Percentiles rank a stretch among this genome's conserved stretches.
phyloP scores from a whole-genome alignment of 2,797 vertebrate genomes.

The Synanceia verrucosa region DNA sequence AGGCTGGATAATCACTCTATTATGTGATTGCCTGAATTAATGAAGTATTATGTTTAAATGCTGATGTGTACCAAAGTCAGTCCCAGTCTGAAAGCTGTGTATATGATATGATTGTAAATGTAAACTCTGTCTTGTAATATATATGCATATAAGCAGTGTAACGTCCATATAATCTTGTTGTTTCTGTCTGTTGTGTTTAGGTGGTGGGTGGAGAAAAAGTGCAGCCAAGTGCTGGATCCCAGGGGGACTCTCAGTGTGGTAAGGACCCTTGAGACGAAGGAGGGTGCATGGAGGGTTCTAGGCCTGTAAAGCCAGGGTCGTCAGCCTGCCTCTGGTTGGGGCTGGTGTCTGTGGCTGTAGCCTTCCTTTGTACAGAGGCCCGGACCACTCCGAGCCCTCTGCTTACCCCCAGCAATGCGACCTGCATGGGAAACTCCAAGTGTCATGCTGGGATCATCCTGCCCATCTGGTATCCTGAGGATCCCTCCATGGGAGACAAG shows the following conservation, averaged over 20 bases:
- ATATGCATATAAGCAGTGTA: not conserved
- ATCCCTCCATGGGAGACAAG: conserved; percentile 98
- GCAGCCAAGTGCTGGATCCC: conserved; percentile 84
- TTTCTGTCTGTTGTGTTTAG: conserved; percentile 63
- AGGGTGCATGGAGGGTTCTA: conserved; percentile 97
- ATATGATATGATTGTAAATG: not conserved
- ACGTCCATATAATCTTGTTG: conserved; percentile 22
- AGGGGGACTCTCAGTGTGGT: conserved; percentile 81
- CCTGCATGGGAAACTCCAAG: conserved; percentile 88
- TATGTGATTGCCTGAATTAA: conserved; percentile 32
- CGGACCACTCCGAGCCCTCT: conserved; percentile 85
- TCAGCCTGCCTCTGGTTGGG: conserved; percentile 94
- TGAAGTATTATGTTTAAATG: conserved; percentile 16
- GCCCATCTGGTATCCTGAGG: conserved; percentile 99
- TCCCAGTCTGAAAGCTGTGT: not conserved
- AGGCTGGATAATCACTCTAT: conserved; percentile 14
- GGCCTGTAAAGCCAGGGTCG: conserved; percentile 87
- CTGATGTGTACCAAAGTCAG: not conserved
- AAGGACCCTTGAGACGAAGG: conserved; percentile 86
- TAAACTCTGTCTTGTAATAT: not conserved
- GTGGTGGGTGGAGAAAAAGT: conserved; percentile 67
- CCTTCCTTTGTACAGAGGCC: conserved; percentile 84
- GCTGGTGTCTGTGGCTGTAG: conserved; percentile 81
- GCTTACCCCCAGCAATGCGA: conserved; percentile 85
- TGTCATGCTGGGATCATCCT: conserved; percentile 95